Conservation (phyloP, 2,113 vertebrate species). For the Chrysemys picta region DNA sequence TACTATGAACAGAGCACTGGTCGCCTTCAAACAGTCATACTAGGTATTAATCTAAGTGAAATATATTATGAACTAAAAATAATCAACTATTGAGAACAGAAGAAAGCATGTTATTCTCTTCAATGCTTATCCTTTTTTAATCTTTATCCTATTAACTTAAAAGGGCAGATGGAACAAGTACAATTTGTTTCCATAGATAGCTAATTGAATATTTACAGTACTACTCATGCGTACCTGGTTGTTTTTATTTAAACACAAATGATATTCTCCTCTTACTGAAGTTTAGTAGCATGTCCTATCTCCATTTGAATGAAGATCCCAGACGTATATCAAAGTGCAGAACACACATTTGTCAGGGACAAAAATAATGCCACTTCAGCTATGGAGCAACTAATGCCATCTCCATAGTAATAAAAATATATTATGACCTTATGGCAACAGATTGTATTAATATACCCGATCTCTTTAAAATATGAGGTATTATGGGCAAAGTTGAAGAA, state of each 20-base stretch:
- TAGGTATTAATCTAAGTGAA: rapidly evolving
- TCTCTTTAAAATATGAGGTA: conserved; percentile 39
- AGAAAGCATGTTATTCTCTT: rapidly evolving
- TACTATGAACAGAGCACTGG: rapidly evolving
- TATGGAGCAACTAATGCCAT: background rate
- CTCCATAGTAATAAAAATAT: background rate
- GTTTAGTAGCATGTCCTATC: rapidly evolving
- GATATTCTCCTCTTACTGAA: background rate
- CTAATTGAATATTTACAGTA: rapidly evolving
- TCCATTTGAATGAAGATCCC: rapidly evolving
- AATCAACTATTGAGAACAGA: rapidly evolving
- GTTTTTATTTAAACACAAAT: rapidly evolving
- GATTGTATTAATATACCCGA: background rate
- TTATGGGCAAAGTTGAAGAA: background rate
- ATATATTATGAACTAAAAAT: rapidly evolving
- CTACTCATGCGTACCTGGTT: rapidly evolving
- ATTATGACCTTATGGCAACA: too few relatives aligned
- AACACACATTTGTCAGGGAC: background rate
- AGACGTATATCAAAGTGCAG: background rate
- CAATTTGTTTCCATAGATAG: rapidly evolving
- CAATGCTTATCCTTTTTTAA: rapidly evolving
- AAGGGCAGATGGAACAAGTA: background rate
- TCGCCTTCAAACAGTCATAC: background rate
- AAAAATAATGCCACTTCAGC: background rate
- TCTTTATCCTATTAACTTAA: background rate